Evolutionary conservation across 1,140 invertebrate genomes (phyloP).

Genomic region (Chionoecetes opilio): DNA sequence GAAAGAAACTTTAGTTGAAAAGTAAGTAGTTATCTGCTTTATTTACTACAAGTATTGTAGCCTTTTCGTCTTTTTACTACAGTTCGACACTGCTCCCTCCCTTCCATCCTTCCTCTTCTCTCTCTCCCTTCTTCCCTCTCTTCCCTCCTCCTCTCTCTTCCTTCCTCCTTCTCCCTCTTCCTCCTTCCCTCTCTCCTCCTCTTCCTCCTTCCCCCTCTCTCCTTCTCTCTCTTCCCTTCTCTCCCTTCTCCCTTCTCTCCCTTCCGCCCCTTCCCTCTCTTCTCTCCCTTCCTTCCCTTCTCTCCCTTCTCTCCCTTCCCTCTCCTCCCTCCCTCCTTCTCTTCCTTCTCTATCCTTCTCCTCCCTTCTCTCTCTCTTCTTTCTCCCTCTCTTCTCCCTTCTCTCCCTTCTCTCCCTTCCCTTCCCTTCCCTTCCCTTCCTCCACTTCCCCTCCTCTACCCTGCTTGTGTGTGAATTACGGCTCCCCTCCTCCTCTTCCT

Average conservation of each 20-base stretch:
- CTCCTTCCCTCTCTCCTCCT: background rate
- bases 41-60: too few species aligned
- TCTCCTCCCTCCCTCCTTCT: background rate
- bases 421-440: too few species aligned
- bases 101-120: background rate
- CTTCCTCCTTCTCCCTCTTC: background rate
- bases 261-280: background rate
- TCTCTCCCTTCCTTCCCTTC: background rate
- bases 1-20: too few species aligned
- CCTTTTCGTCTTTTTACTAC: too few species aligned
- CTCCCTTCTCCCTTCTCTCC: background rate
- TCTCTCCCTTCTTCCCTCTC: background rate
- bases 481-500: too few species aligned
- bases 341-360: background rate
- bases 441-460: too few species aligned
- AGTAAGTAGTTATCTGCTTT: too few species aligned
- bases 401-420: background rate
- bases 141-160: background rate
- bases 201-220: background rate
- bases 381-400: background rate
- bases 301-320: background rate
- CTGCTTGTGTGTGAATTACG: too few species aligned
- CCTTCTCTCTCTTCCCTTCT: background rate
- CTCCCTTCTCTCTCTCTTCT: background rate
- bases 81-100: too few species aligned